Evolutionary conservation across 2,113 vertebrate genomes (phyloP), one percentile per base, ranked within the genome.

Genomic region (Sigmodon hispidus): DNA sequence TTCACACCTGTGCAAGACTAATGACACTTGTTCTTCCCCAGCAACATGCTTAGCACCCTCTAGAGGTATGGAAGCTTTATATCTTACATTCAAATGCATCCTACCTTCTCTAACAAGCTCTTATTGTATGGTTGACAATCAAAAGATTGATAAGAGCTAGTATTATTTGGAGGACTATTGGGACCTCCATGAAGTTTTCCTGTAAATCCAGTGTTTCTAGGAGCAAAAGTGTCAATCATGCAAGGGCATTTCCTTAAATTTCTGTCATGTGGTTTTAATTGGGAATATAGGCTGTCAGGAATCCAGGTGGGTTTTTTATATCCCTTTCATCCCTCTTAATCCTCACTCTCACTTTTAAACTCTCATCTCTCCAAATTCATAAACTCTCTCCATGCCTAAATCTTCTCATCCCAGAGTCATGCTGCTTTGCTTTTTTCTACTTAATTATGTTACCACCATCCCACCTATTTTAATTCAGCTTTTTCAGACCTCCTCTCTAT

Each of bases 401-500:
- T 0, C 5, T 24, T n/a, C 19, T 34, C 3, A 57, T 1, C 2
- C 2, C 8, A 55, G 26, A 50, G 77, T 13, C 9, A 36, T n/a
- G 10, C 11, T 57, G 55, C 5, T 34, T 81, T 80, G 24, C 1
- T 22, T n/a, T 57, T 5, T 34, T 80, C 22, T 57, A 34, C 1
- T 9, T 52, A 36, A 13, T n/a, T 55, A 13, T 55, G 10, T 80
- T n/a, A n/a, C 34, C 24, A 80, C 11, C n/a, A 40, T 69, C 3
- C 3, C 1, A 6, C 26, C 13, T 40, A 40, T 59, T 81, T n/a
- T 40, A 81, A 40, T 40, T 8, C 79, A 81, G 8, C 12, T 10
- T 34, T 22, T 80, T 8, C 34, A 57, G 9, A 0, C 2, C 22
- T 13, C 36, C 36, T 40, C 9, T 9, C 2, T 12, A 8, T n/a